phyloP scores from a whole-genome alignment of 2,888 invertebrate species.

The Acheta domesticus region DNA sequence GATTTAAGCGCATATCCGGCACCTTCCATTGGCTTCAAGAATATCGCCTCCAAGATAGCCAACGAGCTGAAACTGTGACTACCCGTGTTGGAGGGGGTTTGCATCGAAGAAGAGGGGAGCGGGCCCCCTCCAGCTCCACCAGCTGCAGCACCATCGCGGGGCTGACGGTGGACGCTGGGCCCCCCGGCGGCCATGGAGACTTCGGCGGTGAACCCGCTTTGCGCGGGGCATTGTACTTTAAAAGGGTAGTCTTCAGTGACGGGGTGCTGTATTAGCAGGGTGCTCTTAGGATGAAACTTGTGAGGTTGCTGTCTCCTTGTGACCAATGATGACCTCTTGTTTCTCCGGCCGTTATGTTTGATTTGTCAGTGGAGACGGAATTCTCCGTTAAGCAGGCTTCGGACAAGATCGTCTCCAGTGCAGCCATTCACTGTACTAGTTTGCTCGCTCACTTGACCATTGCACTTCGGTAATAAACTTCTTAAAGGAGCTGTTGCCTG shows the following conservation, averaged over 20 bases:
- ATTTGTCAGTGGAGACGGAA: neutral
- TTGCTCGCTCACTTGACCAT: conserved; percentile 18
- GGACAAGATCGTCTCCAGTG: conserved; percentile 10
- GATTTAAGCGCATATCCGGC: conserved; percentile 96
- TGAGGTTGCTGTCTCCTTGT: conserved; percentile 18
- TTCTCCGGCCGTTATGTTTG: conserved; percentile 20
- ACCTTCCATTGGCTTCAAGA: conserved; percentile 98
- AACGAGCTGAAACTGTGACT: conserved; percentile 99
- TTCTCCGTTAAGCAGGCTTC: conserved; percentile 19
- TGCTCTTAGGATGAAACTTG: conserved; percentile 20
- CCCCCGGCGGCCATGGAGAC: conserved; percentile 35
- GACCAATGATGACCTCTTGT: conserved; percentile 20
- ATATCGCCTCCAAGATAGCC: conserved; percentile 99
- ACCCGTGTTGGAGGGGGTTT: conserved; percentile 51
- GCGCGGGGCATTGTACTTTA: neutral
- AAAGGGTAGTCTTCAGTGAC: neutral
- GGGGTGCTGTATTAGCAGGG: conserved; percentile 18
- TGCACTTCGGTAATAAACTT: neutral
- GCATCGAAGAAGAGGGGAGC: conserved; percentile 34
- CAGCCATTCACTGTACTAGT: conserved; percentile 18
- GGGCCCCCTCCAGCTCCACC: conserved; percentile 30
- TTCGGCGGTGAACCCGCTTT: conserved; percentile 32
- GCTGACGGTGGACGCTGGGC: conserved; percentile 37
- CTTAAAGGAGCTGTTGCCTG: neutral
- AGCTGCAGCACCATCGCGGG: conserved; percentile 31